Conservation (phyloP, 2,113 vertebrate genomes). For the Ondatra zibethicus region DNA sequence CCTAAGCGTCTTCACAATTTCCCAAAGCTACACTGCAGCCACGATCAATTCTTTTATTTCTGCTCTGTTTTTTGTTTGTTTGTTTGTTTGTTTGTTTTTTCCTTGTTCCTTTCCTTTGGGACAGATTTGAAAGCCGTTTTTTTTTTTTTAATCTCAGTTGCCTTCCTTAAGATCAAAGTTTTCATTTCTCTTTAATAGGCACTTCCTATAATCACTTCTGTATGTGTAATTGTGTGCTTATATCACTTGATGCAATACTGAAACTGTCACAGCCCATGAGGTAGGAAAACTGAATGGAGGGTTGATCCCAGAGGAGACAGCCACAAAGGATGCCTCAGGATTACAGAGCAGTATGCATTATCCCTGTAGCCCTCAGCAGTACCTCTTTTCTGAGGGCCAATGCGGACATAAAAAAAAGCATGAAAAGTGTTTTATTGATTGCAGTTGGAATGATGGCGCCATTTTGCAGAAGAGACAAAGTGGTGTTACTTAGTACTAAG, state of each 20-base stretch:
- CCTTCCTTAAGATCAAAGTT: background rate
- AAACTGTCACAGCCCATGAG: background rate
- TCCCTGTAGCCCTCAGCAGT: background rate
- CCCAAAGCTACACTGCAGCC: background rate
- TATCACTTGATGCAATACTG: background rate
- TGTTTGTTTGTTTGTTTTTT: fast-evolving
- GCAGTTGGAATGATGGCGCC: background rate
- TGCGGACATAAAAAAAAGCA: background rate
- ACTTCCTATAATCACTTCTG: background rate
- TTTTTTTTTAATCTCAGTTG: background rate
- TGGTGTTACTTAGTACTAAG: background rate
- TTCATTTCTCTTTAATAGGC: background rate
- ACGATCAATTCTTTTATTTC: background rate
- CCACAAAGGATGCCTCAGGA: background rate
- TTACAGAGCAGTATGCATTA: background rate
- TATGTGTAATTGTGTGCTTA: background rate
- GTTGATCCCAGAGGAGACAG: background rate
- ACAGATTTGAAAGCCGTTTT: background rate
- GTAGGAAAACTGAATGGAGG: background rate
- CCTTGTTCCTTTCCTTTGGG: background rate
- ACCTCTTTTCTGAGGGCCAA: background rate
- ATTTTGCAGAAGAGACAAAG: background rate
- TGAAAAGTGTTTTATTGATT: background rate
- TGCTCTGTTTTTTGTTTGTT: background rate
- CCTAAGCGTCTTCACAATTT: background rate